phyloP scores from a whole-genome alignment of 2,797 vertebrate genomes.

The Mustela erminea region DNA sequence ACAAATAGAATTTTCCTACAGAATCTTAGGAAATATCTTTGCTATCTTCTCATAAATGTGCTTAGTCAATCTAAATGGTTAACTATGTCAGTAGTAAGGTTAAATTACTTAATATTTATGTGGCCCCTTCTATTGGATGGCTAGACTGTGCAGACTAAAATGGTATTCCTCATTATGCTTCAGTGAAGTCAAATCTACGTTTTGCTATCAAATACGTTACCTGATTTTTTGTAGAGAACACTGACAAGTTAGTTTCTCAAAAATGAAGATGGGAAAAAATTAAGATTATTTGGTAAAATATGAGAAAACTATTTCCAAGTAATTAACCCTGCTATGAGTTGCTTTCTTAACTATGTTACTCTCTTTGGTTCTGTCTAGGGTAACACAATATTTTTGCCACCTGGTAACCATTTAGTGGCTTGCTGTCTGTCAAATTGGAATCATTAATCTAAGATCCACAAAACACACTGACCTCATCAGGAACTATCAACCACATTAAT shows the following conservation, averaged over 20 bases:
- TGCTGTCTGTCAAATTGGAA: slow-evolving; percentile 74
- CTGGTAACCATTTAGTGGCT: slow-evolving; percentile 80
- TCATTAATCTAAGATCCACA: slow-evolving; percentile 78
- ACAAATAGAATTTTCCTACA: not conserved
- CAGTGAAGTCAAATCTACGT: not conserved
- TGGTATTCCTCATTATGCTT: not conserved
- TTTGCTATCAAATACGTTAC: not conserved
- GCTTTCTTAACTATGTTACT: slow-evolving; percentile 43
- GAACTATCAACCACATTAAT: slow-evolving; percentile 76
- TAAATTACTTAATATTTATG: not conserved
- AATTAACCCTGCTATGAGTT: slow-evolving; percentile 3
- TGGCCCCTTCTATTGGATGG: not conserved
- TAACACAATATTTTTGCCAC: slow-evolving; percentile 79
- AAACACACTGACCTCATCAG: slow-evolving; percentile 79
- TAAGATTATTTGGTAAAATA: slow-evolving; percentile 55
- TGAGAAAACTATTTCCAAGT: not conserved
- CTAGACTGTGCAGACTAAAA: not conserved
- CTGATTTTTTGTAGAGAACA: slow-evolving; percentile 14
- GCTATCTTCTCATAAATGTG: slow-evolving; percentile 43
- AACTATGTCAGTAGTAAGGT: not conserved
- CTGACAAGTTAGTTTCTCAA: not conserved
- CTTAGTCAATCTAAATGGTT: not conserved
- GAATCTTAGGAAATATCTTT: not conserved
- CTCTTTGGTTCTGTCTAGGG: slow-evolving; percentile 56
- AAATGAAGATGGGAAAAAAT: slow-evolving; percentile 1